Evolutionary conservation across 2,888 invertebrate genomes (phyloP).

Genomic region (Fissipunctia ypsillon): DNA sequence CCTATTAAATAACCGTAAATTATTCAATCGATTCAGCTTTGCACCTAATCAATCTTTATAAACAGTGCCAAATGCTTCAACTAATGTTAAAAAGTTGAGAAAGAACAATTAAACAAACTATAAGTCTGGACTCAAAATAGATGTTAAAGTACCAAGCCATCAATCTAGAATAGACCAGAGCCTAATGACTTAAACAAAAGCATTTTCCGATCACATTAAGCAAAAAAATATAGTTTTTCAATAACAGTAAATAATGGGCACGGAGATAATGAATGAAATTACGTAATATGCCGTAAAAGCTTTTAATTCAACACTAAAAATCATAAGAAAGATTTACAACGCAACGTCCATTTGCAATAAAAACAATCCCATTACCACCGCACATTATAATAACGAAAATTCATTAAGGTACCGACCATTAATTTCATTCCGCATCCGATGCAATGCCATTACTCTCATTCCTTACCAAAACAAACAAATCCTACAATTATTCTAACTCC

Average conservation of each 20-base stretch:
- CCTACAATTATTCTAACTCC: constrained; percentile 86
- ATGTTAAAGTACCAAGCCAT: background rate
- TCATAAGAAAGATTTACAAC: constrained; percentile 66
- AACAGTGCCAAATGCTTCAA: background rate
- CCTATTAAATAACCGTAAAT: background rate
- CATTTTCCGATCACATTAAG: constrained; percentile 19
- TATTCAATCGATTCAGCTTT: background rate
- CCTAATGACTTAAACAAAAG: constrained; percentile 17
- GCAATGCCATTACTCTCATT: constrained; percentile 86
- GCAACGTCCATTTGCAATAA: constrained; percentile 74
- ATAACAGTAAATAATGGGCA: constrained; percentile 56
- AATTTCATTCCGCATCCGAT: constrained; percentile 83
- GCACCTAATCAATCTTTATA: background rate
- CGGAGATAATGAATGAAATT: constrained; percentile 61
- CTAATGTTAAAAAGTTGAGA: background rate
- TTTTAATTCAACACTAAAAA: constrained; percentile 69
- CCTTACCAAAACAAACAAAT: constrained; percentile 89
- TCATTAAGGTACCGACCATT: constrained; percentile 87
- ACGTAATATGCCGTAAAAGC: constrained; percentile 65
- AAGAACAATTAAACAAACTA: background rate
- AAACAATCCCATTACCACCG: constrained; percentile 80
- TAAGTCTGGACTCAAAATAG: background rate
- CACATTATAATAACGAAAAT: constrained; percentile 86
- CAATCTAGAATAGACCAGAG: background rate
- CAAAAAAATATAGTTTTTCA: constrained; percentile 52